These are phyloP conservation scores for Bombyx mandarina DNA, from an alignment of 1,140 invertebrate genomes.

Conservation along the genomic window DNA sequence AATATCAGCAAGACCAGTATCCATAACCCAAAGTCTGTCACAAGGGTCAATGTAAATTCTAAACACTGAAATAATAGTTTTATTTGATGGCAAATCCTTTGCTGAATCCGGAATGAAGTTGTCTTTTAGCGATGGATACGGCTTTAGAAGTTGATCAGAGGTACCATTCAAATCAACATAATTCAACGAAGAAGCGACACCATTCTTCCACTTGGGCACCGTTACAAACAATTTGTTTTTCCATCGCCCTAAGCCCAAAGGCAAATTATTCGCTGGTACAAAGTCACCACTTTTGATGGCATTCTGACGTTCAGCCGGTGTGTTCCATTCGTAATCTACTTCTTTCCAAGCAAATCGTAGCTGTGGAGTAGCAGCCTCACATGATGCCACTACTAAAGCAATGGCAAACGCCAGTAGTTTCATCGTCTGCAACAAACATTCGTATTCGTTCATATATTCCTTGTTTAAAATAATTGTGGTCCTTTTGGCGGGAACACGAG, in stretches of 20 bases:
- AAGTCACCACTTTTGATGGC: conserved; percentile 76
- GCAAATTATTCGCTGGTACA: conserved; percentile 79
- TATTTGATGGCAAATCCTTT: conserved; percentile 65
- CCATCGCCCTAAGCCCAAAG: conserved; percentile 81
- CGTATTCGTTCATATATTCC: too few relatives aligned
- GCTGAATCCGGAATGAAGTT: conserved; percentile 72
- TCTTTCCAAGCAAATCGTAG: conserved; percentile 80
- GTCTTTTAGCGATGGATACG: conserved; percentile 78
- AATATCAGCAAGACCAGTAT: conserved; percentile 82
- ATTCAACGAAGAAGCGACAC: conserved; percentile 80
- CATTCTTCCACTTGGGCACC: conserved; percentile 82
- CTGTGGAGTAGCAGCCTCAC: conserved; percentile 73
- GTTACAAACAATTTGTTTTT: conserved; percentile 84
- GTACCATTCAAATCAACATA: conserved; percentile 74
- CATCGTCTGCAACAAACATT: too few relatives aligned
- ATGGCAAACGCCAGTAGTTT: conserved; percentile 20
- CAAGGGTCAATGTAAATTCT: conserved; percentile 77
- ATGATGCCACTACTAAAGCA: conserved; percentile 31
- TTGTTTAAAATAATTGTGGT: too few relatives aligned
- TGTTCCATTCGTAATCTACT: conserved; percentile 79
- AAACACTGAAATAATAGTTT: conserved; percentile 77
- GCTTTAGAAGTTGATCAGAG: conserved; percentile 75
- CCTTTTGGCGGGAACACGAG: too few relatives aligned
- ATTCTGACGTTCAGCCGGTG: conserved; percentile 71
- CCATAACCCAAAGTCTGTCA: conserved; percentile 82